phyloP scores from a whole-genome alignment of 2,113 vertebrate species.

The Pseudois nayaur region DNA sequence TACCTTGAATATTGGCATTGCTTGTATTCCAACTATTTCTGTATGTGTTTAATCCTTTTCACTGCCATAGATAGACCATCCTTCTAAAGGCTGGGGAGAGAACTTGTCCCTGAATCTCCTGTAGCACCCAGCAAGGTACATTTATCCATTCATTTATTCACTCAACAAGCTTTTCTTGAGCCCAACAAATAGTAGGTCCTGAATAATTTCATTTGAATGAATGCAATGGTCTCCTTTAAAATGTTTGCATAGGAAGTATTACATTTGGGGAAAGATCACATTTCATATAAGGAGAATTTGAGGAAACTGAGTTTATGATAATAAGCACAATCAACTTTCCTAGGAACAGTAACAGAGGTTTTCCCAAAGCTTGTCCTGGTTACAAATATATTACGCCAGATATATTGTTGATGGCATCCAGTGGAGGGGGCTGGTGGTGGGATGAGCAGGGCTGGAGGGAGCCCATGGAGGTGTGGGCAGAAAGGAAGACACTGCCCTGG shows the following conservation, averaged over 20 bases:
- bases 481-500: not conserved
- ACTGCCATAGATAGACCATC: not conserved
- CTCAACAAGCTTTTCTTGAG: not conserved
- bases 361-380: not conserved
- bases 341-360: not conserved
- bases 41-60: not conserved
- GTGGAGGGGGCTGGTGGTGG: not conserved
- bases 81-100: not conserved
- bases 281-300: not conserved
- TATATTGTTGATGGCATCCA: not conserved
- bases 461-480: not conserved
- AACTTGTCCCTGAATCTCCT: not conserved
- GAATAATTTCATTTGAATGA: not conserved
- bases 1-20: not conserved
- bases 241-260: not conserved
- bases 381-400: not conserved
- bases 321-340: not conserved
- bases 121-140: not conserved
- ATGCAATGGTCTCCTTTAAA: not conserved
- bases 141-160: not conserved
- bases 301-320: not conserved
- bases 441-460: not conserved
- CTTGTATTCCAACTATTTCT: not conserved
- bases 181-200: not conserved
- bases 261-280: not conserved